Evolutionary conservation across 2,888 invertebrate species (phyloP).

Genomic region (Sinhomidia bicolor): DNA sequence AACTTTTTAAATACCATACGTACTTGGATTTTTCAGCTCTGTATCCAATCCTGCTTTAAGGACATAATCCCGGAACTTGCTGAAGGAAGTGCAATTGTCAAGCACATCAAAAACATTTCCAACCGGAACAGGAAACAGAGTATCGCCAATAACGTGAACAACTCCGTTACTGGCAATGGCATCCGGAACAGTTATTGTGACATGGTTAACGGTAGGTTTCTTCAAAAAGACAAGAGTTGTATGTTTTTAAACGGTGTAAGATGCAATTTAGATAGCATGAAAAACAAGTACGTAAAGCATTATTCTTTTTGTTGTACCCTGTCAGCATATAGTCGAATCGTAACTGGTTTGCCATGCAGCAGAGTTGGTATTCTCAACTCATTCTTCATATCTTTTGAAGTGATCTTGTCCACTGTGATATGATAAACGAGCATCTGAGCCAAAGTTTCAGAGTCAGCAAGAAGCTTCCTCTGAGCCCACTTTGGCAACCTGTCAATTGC

Average conservation of each 20-base stretch:
- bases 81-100: constrained; percentile 79
- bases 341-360: constrained; percentile 78
- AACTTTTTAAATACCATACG: constrained; percentile 8
- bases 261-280: not conserved
- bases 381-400: constrained; percentile 80
- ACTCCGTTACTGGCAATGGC: constrained; percentile 80
- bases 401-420: constrained; percentile 79
- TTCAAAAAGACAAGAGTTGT: too few relatives aligned
- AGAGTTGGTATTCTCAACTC: constrained; percentile 79
- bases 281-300: not conserved
- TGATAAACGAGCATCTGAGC: constrained; percentile 80
- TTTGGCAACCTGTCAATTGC: constrained; percentile 80
- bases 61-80: constrained; percentile 78
- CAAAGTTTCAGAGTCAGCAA: constrained; percentile 79
- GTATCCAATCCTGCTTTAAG: constrained; percentile 79
- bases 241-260: not conserved
- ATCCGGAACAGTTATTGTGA: constrained; percentile 80
- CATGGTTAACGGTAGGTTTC: constrained; percentile 79
- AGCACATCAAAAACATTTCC: constrained; percentile 80
- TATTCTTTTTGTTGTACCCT: constrained; percentile 69
- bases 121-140: constrained; percentile 80
- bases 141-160: constrained; percentile 79
- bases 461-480: constrained; percentile 79
- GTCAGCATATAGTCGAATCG: constrained; percentile 79
- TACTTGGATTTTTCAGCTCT: constrained; percentile 78